Conservation (phyloP, 2,888 invertebrate species). For the Dicyrtoma fusca region DNA sequence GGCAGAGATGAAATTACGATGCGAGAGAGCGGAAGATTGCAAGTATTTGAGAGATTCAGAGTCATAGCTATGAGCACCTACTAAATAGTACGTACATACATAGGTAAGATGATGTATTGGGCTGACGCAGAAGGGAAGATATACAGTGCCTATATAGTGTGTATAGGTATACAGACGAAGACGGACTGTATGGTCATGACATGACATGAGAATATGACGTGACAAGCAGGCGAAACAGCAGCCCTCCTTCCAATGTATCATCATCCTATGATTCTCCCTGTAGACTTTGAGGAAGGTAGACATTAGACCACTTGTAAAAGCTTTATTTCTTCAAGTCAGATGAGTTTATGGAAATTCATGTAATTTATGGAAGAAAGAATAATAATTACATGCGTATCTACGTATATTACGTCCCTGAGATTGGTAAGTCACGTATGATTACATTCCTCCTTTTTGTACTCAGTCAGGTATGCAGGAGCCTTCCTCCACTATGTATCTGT, state of each 20-base stretch:
- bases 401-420: slow-evolving; percentile 13
- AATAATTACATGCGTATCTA: slow-evolving; percentile 19
- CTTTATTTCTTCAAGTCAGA: slow-evolving; percentile 11
- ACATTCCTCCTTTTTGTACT: background rate
- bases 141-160: no score
- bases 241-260: slow-evolving; percentile 19
- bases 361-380: slow-evolving; percentile 28
- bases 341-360: background rate
- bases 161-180: no score
- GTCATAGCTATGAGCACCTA: no score
- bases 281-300: slow-evolving; percentile 2
- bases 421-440: slow-evolving; percentile 27
- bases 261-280: slow-evolving; percentile 12
- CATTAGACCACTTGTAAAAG: background rate
- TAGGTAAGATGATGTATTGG: no score
- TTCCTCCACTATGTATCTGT: background rate
- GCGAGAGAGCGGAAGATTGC: background rate
- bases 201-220: slow-evolving; percentile 36
- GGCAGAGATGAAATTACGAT: no score
- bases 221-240: slow-evolving; percentile 42
- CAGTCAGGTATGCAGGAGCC: no score
- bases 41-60: background rate
- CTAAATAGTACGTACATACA: no score
- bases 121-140: no score
- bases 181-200: slow-evolving; percentile 39